Conservation (phyloP, 1,140 invertebrate species). For the Scaptomyza graminum region DNA sequence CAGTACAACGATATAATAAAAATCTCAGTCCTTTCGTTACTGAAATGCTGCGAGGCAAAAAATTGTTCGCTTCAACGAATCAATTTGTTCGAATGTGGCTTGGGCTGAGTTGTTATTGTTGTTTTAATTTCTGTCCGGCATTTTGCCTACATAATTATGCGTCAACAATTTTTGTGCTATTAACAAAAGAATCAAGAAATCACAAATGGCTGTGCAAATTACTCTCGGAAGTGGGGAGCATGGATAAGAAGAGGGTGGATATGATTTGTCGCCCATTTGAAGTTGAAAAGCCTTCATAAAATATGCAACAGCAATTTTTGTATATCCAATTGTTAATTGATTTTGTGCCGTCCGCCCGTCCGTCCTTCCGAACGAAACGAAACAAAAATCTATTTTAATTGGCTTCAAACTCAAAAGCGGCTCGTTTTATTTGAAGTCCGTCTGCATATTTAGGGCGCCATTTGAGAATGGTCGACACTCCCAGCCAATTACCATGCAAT, state of each 20-base stretch:
- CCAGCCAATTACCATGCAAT: slow-evolving; percentile 43
- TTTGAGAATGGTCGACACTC: slow-evolving; percentile 14
- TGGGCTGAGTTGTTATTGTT: slow-evolving; percentile 22
- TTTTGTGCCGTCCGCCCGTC: slow-evolving; percentile 10
- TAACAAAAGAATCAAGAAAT: slow-evolving; percentile 24
- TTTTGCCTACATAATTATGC: slow-evolving; percentile 43
- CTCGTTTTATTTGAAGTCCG: slow-evolving; percentile 36
- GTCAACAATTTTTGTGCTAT: slow-evolving; percentile 40
- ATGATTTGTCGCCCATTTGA: slow-evolving; percentile 30
- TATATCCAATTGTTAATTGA: slow-evolving; percentile 49
- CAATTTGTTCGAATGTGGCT: neutral
- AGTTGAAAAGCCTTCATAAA: slow-evolving; percentile 39
- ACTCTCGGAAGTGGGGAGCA: neutral
- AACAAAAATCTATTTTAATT: slow-evolving; percentile 55
- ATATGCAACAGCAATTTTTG: slow-evolving; percentile 45
- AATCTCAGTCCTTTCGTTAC: slow-evolving; percentile 30
- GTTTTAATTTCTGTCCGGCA: slow-evolving; percentile 1
- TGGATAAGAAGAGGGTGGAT: neutral
- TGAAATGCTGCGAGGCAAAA: slow-evolving; percentile 35
- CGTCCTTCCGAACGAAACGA: neutral
- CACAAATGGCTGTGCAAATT: neutral
- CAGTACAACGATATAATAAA: slow-evolving; percentile 26
- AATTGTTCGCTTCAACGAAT: slow-evolving; percentile 24
- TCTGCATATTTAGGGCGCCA: neutral
- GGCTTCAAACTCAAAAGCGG: slow-evolving; percentile 42